Conservation (phyloP, 2,888 invertebrate species). For the Zaprionus bogoriensis region DNA sequence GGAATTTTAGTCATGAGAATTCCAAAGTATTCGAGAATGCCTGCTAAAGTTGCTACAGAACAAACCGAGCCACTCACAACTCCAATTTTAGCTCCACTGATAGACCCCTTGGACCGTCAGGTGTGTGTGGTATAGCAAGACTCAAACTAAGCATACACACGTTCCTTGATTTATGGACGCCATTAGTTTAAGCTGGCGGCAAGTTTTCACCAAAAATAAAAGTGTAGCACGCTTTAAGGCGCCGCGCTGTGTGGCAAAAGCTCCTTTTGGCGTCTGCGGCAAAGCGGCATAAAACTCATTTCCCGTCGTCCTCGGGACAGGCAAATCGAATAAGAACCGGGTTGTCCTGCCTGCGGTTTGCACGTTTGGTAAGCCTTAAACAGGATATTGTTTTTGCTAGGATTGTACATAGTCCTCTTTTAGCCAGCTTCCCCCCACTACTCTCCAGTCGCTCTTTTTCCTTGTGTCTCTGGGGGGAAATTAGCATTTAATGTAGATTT, state of each 20-base stretch:
- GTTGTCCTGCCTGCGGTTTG: constrained; percentile 14
- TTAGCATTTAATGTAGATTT: constrained; percentile 58
- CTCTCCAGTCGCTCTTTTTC: background rate
- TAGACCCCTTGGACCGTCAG: background rate
- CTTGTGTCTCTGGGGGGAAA: constrained; percentile 38
- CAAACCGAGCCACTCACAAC: too few species aligned
- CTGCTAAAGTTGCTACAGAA: too few species aligned
- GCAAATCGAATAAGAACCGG: constrained; percentile 41
- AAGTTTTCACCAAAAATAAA: constrained; percentile 20
- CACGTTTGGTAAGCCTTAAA: constrained; percentile 31
- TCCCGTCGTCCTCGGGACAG: constrained; percentile 38
- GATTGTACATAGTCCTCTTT: background rate
- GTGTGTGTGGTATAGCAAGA: constrained; percentile 20
- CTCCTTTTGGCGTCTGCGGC: background rate
- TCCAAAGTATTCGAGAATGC: too few species aligned
- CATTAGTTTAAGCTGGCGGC: constrained; percentile 46
- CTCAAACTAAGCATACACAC: constrained; percentile 24
- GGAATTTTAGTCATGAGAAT: too few species aligned
- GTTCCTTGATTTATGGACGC: constrained; percentile 47
- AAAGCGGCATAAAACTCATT: constrained; percentile 49
- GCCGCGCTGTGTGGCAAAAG: constrained; percentile 1
- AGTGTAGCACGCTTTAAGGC: constrained; percentile 21
- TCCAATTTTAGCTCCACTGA: too few species aligned
- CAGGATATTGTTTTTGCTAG: constrained; percentile 62
- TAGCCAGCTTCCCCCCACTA: too few species aligned